Evolutionary conservation across 2,888 invertebrate genomes (phyloP), one percentile per base, ranked within the genome.

Genomic region (Tipula confusa): DNA sequence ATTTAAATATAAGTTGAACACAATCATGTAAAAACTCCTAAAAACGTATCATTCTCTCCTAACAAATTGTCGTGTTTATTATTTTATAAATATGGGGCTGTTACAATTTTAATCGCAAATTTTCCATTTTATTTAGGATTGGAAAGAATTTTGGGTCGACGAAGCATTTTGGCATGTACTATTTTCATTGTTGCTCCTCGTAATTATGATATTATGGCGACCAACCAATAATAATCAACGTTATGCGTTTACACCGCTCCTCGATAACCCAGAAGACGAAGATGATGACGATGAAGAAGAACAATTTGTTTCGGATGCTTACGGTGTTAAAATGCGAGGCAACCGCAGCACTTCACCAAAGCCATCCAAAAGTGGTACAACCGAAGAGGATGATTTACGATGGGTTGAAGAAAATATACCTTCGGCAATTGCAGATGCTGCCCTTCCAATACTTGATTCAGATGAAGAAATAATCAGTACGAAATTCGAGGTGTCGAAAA

Each of bases 351-450:
- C 90, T 84, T 90, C 91, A 5, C 89, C 90, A 2, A 90, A 90
- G 85, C 85, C 87, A 31, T 86, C 87, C 82, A 87, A 88, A 13
- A 89, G 88, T 85, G 87, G 88, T 6, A 91, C 89, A 85, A 91
- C 90, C 13, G 90, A 94, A 88, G 95, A 95, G 86, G 95, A 95
- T 86, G 95, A 95, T 87, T 89, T 96, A 85, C 93, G 96, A 87
- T 98, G 98, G 98, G 95, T 98, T 5, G 98, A 98, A 88, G 97
- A 97, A 86, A 96, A 98, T 89, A 97, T 98, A 86, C 96, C 97
- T 0, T 92, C 95, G 31, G 91, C 93, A 9, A 91, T 95, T 85
- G 92, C 92, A 84, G 95, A 95, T 88, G 92, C 94, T 84, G 89
- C 95, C 87, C 86, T 94, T 88, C 90, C 93, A 86, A 89, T 95